Base-by-base conservation (phyloP, 2,888 invertebrate genomes). In the Zygaena filipendulae region DNA sequence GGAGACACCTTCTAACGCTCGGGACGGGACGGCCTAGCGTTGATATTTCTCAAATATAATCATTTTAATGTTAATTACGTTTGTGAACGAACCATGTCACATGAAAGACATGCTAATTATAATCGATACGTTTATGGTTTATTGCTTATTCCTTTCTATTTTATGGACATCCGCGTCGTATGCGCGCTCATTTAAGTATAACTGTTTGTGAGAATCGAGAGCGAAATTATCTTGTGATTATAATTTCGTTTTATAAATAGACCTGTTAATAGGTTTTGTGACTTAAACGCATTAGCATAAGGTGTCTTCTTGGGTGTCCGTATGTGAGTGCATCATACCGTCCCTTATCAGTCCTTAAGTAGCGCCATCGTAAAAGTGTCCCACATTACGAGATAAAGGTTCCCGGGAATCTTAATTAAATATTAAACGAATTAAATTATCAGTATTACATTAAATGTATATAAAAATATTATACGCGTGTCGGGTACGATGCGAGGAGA, bases 381-480 rank as follows among this genome's bases (percentile, higher is more conserved):
- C 77, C 66, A 75, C 77, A 74, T 71, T 75, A 72, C 67, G 67
- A 75, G 79, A 77, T 77, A 79, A 79, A 67, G 64, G 64, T 62
- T 72, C 66, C 60, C 59, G 68, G 63, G 75, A 74, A 75, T 75
- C 74, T 79, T 74, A 77, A 79, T 79, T 75, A 77, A 77, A 79
- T 75, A 77, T 77, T 74, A 77, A 77, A 72, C 46, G 74, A 77
- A 77, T 77, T 70, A 70, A 77, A 79, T 74, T 70, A 77, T 79
- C 79, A 77, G 79, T 79, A 77, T 79, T 77, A 77, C 71, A 77
- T 79, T 77, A 77, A 71, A 69, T 59, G 56, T 72, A 68, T 68
- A n/a, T n/a, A n/a, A n/a, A n/a, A 66, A 66, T 72, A 71, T 67
- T 64, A 70, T 69, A 62, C 71, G 68, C 64, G 64, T 74, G 71